Base-by-base conservation (phyloP, 2,797 vertebrate genomes). In the Leptoclinus maculatus region DNA sequence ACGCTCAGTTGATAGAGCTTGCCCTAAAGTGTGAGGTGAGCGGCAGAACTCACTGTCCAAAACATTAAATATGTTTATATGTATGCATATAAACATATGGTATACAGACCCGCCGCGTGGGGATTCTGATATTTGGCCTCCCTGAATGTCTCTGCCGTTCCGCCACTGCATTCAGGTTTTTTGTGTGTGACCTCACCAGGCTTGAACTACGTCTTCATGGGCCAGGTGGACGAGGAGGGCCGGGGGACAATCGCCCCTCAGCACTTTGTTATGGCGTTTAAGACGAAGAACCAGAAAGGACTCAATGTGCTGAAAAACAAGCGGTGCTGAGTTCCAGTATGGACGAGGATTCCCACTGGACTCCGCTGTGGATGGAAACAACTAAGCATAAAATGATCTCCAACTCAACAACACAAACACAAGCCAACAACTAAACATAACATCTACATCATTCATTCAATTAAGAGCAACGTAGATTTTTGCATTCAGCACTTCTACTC, bases 191-290 rank as follows among this genome's bases (percentile, higher is more conserved):
- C 92, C 86, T 92, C 91, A 83, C 76, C 89, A 99, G 98, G 98
- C 92, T 93, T 98, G 90, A 99, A 97, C 95, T 99, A 99, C 93
- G 91, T 99, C 92, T 97, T 99, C 92, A 99, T 98, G 98, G 98
- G 98, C 75, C 96, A 97, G 75, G 96, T 96, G 71, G 97, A 97
- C 57, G 97, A 98, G 51, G 97, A 99, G 0, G 98, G 98, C 5
- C 94, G 94, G 67, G 98, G 97, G 38, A 97, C 95, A 88, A 93
- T 99, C 74, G 94, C 96, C 76, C 98, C 98, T 0, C 96, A 96
- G 74, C 98, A 97, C 90, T 99, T 98, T 74, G 95, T 97, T 32
- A 96, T 97, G 96, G 95, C 95, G 74, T 98, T 98, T 86, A 99
- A 99, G 94, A 92, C 96, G 25, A 98, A 98, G 95, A 98, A 97